Evolutionary conservation across 2,888 invertebrate genomes (phyloP).

Genomic region (Lathronympha strigana): DNA sequence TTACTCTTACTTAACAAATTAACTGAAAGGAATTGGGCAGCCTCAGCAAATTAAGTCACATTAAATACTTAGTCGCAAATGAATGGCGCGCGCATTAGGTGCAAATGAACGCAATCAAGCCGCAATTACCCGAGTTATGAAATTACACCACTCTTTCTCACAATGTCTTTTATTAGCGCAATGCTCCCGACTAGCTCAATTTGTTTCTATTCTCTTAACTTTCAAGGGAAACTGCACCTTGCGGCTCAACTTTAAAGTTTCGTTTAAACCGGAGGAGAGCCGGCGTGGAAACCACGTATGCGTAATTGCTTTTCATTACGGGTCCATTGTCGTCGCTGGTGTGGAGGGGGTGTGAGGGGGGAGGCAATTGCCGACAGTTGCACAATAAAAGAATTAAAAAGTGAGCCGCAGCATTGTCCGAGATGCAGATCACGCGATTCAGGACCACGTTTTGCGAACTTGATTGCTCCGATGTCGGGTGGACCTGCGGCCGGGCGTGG

Average conservation of each 20-base stretch:
- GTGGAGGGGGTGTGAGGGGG: conserved; percentile 45
- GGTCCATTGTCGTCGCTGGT: conserved; percentile 69
- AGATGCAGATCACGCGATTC: conserved; percentile 35
- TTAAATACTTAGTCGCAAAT: conserved; percentile 17
- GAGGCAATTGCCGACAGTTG: conserved; percentile 77
- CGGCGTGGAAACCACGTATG: conserved; percentile 78
- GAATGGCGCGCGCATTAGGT: conserved; percentile 13
- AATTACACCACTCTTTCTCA: conserved; percentile 78
- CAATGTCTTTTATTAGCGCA: conserved; percentile 81
- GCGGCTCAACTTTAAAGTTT: conserved; percentile 48
- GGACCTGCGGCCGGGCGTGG: not conserved
- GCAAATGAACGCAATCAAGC: conserved; percentile 24
- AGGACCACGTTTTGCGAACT: conserved; percentile 9
- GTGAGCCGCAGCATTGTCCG: conserved; percentile 50
- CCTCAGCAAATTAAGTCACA: conserved; percentile 8
- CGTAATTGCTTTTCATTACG: conserved; percentile 83
- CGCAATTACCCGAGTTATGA: conserved; percentile 62
- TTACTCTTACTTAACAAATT: conserved; percentile 5
- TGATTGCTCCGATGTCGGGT: not conserved
- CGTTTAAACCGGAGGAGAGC: conserved; percentile 45
- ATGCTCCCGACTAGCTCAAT: conserved; percentile 71
- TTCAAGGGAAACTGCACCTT: conserved; percentile 50
- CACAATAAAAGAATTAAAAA: conserved; percentile 79
- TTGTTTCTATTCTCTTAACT: conserved; percentile 73
- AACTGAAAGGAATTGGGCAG: conserved; percentile 7